Percentiles rank a stretch among this genome's conserved stretches.
Conservation (phyloP, 2,797 vertebrate genomes). For the Mico argentatus region DNA sequence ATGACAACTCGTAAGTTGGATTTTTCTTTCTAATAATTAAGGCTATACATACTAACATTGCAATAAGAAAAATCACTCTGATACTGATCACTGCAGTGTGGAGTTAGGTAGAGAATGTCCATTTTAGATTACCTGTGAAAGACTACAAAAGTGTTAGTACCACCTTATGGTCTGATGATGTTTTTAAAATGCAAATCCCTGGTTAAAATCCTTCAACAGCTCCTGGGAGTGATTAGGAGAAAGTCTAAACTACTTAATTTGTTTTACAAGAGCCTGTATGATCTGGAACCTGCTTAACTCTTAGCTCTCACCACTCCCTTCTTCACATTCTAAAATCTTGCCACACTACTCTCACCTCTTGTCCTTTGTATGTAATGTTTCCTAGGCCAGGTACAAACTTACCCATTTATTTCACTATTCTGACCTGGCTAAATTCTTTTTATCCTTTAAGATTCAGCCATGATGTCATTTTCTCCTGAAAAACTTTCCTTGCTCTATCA, state of each 20-base stretch:
- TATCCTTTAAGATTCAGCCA: background rate
- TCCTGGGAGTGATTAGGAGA: background rate
- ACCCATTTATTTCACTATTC: background rate
- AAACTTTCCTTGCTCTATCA: background rate
- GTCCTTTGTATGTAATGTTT: background rate
- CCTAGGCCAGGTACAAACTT: background rate
- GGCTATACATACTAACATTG: background rate
- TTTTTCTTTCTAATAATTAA: background rate
- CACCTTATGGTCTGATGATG: background rate
- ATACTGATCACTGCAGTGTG: background rate
- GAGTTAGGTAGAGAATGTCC: background rate
- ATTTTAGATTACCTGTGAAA: background rate
- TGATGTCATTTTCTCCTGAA: background rate
- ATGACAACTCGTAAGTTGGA: background rate
- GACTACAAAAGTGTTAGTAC: background rate
- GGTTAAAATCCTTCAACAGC: background rate
- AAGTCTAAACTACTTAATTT: background rate
- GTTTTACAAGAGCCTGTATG: background rate
- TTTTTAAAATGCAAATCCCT: background rate
- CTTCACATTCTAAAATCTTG: background rate
- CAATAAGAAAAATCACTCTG: background rate
- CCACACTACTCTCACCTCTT: background rate
- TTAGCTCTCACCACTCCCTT: background rate
- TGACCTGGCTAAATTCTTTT: background rate
- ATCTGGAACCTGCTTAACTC: background rate